Base-by-base conservation (phyloP, 2,113 vertebrate species). In the Microcebus griseorufus region DNA sequence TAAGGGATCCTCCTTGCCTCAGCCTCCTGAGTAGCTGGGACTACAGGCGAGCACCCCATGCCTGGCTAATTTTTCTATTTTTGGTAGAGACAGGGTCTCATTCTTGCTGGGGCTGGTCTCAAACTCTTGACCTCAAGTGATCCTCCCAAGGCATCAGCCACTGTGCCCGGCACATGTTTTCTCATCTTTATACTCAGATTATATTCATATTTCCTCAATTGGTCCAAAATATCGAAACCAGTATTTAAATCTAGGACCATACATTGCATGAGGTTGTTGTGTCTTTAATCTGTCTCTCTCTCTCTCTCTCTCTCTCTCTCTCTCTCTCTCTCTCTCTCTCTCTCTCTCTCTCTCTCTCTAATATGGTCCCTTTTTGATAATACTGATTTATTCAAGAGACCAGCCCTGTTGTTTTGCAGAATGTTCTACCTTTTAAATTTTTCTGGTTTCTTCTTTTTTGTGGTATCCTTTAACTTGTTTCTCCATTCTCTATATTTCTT, bases 401-500 rank as follows among this genome's bases (percentile, higher is more conserved):
- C 72, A 62, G 53, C 48, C 12, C 39, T 67, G 7, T 45, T 62
- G 18, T 55, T 32, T 80, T 70, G 6, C 84, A 78, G 70, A 60
- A 37, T 76, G n/a, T 60, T 72, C 39, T 5, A 45, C 39, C 39
- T 94, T 92, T 94, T 62, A 67, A 53, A 32, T 96, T 93, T 87
- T 17, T 79, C 62, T 78, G 32, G 14, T 85, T 87, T 72, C 32
- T 60, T 65, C 29, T 65, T 29, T 65, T 29, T 65, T 72, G 23
- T 29, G n/a, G 27, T 51, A 16, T 69, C 39, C 67, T 53, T 17
- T 67, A 88, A 92, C 64, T 92, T 65, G 22, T 29, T 42, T 64
- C 22, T 97, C 82, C 45, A 65, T 87, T 53, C n/a, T 88, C 6
- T 82, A 20, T 78, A 72, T 94, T 94, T 93, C 89, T 76, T 70